Conservation (phyloP, 2,797 vertebrate species). For the Chelon labrosus region DNA sequence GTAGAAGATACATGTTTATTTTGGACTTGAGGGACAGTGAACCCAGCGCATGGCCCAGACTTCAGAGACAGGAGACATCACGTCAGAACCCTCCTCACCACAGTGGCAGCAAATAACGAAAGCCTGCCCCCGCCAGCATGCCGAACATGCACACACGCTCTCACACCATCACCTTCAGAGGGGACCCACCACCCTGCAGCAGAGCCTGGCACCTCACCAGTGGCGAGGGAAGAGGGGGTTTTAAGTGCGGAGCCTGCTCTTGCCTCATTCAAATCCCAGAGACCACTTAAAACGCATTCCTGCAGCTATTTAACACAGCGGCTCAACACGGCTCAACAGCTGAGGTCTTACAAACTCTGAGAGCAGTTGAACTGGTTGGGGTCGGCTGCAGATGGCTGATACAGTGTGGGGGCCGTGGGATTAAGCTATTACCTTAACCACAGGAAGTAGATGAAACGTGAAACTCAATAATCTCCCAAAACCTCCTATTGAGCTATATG, state of each 20-base stretch:
- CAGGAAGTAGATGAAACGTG: slow-evolving; percentile 68
- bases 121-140: slow-evolving; percentile 39
- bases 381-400: slow-evolving; percentile 51
- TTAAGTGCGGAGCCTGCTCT: slow-evolving; percentile 67
- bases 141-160: slow-evolving; percentile 42
- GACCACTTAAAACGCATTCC: slow-evolving; percentile 86
- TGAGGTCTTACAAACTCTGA: slow-evolving; percentile 72
- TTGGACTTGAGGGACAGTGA: slow-evolving; percentile 65
- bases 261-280: slow-evolving; percentile 70
- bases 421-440: slow-evolving; percentile 72
- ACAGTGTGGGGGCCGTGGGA: slow-evolving; percentile 49
- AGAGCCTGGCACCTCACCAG: slow-evolving; percentile 74
- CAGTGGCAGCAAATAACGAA: slow-evolving; percentile 71
- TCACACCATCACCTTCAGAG: slow-evolving; percentile 70
- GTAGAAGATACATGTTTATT: slow-evolving; percentile 70
- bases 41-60: slow-evolving; percentile 46
- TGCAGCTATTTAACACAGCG: slow-evolving; percentile 75
- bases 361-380: slow-evolving; percentile 47
- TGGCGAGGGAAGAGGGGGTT: slow-evolving; percentile 41
- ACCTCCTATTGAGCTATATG: slow-evolving; percentile 19
- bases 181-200: slow-evolving; percentile 74
- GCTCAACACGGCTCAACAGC: slow-evolving; percentile 74
- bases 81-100: slow-evolving; percentile 66
- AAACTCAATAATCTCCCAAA: slow-evolving; percentile 49
- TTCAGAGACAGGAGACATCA: slow-evolving; percentile 68